phyloP scores from a whole-genome alignment of 53 echinoderm and acorn worm genomes.

The Apostichopus leukothele region DNA sequence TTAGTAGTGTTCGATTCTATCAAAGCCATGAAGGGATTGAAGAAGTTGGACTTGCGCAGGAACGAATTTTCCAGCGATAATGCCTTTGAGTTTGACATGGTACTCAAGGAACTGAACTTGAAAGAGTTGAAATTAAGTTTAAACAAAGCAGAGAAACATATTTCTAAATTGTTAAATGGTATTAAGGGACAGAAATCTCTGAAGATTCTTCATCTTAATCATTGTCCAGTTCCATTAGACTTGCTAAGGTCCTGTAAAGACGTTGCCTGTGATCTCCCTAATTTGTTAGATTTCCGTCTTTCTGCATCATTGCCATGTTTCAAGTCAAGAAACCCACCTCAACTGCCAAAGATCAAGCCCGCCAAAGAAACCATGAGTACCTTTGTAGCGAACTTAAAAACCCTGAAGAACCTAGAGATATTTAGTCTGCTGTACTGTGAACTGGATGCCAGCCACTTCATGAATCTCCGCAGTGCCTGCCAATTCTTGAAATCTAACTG shows the following conservation, averaged over 20 bases:
- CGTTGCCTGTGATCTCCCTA: neutral
- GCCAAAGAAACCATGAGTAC: neutral
- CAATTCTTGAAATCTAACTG: neutral
- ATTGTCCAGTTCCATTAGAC: constrained; percentile 4
- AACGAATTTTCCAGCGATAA: constrained; percentile 13
- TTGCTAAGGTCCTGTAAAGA: neutral
- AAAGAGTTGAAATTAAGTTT: constrained; percentile 26
- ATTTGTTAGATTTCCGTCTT: constrained; percentile 22
- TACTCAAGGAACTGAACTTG: neutral
- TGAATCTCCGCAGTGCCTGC: neutral
- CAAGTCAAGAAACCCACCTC: neutral
- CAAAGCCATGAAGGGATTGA: neutral
- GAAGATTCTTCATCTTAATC: constrained; percentile 30
- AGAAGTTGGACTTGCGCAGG: constrained; percentile 16
- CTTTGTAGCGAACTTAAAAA: neutral
- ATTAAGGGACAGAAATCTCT: constrained; percentile 11
- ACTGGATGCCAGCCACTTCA: neutral
- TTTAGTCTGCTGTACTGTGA: constrained; percentile 30
- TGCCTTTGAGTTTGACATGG: neutral
- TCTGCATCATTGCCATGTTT: neutral
- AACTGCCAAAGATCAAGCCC: constrained; percentile 12
- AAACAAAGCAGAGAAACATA: neutral
- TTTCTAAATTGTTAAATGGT: neutral
- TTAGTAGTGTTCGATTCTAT: neutral
- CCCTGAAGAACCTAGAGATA: neutral